Base-by-base conservation (phyloP, 2,113 vertebrate species). In the Gobiocypris rarus region DNA sequence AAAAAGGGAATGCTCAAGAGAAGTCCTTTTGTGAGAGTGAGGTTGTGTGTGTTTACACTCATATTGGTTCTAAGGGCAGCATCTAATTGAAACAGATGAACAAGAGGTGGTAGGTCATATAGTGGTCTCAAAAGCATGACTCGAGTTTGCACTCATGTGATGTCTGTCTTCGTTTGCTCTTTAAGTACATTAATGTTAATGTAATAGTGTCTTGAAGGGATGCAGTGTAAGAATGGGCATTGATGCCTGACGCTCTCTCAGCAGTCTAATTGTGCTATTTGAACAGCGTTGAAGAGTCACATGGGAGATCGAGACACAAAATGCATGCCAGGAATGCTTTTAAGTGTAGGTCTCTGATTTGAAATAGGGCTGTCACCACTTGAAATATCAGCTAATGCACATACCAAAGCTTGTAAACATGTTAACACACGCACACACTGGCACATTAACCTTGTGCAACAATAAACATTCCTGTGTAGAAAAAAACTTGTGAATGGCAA, bases 111-210 rank as follows among this genome's bases (percentile, higher is more conserved):
- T 58, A 54, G 74, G 81, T 91, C 82, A 90, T 84, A 84, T 4
- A 83, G 78, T 85, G 83, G 87, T 81, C 85, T 80, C 82, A 61
- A 75, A 81, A 87, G 85, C 89, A 91, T 91, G 91, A 90, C 73
- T 89, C 0, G 31, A 87, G 87, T 88, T 90, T 45, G 88, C 48
- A 31, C 90, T 91, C 91, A 91, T 90, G 88, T 90, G 90, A 91
- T 90, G 59, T 69, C 73, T 58, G 73, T 41, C 74, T 75, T 76
- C 2, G 28, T 83, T 78, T 77, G 63, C 61, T 58, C 59, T 43
- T 45, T 70, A 45, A 69, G 56, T 58, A 69, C 19, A 73, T 84
- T 73, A 17, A 15, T 19, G 24, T 59, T n/a, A 84, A 84, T 58
- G 67, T 24, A 45, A 45, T 58, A 59, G 34, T 45, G 50, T 43